A percentile compares a stretch with the other conserved stretches of the same genome.
Evolutionary conservation across 2,888 invertebrate species (phyloP).

Genomic region (Drosophila pegasa): DNA sequence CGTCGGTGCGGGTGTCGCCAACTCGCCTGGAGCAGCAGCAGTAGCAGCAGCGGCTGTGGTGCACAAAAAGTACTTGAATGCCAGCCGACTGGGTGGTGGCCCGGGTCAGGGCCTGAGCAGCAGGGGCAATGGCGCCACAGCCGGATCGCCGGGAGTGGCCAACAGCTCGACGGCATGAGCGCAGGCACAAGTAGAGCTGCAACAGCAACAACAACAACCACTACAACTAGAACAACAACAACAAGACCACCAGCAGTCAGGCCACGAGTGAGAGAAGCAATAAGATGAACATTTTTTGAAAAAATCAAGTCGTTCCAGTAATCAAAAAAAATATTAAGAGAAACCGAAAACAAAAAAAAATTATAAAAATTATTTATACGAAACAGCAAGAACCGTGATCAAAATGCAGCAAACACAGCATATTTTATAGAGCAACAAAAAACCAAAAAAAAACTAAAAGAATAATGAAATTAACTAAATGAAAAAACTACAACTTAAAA

Average conservation of each 20-base stretch:
- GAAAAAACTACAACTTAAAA: conserved; percentile 24
- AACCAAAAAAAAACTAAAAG: conserved; percentile 40
- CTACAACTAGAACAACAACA: conserved; percentile 36
- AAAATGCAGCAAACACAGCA: conserved; percentile 67
- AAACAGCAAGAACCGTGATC: conserved; percentile 79
- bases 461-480: conserved; percentile 42
- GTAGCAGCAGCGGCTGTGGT: conserved; percentile 18
- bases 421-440: conserved; percentile 71
- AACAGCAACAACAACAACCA: conserved; percentile 17
- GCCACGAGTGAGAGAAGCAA: conserved; percentile 62
- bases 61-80: conserved; percentile 36
- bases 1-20: conserved; percentile 16
- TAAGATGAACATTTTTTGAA: conserved; percentile 49
- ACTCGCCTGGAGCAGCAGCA: conserved; percentile 4
- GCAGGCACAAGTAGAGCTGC: conserved; percentile 13
- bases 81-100: conserved; percentile 22
- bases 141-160: conserved; percentile 40
- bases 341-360: conserved; percentile 19
- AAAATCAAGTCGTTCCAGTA: conserved; percentile 79
- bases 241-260: conserved; percentile 48
- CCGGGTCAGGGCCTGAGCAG: conserved; percentile 27
- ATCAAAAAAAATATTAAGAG: conserved; percentile 66
- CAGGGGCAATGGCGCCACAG: conserved; percentile 30
- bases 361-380: conserved; percentile 41
- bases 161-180: conserved; percentile 51